Evolutionary conservation across 2,888 invertebrate genomes (phyloP).

Genomic region (Eupeodes latifasciatus): DNA sequence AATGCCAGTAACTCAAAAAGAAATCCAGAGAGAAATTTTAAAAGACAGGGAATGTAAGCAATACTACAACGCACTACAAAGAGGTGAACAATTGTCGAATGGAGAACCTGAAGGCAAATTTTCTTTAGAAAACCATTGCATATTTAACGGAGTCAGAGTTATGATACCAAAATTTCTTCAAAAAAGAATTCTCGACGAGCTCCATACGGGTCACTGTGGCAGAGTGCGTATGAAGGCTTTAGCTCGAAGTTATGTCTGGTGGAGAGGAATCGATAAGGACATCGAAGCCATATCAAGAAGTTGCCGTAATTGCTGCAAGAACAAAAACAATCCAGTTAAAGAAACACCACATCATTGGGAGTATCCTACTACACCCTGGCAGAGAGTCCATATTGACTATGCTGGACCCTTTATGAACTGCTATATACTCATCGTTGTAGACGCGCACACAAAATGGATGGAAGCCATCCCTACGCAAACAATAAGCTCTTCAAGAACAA

Average conservation of each 20-base stretch:
- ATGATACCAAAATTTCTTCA: conserved; percentile 48
- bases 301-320: conserved; percentile 5
- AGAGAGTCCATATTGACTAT: conserved; percentile 43
- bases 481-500: conserved; percentile 20
- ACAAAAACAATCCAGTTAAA: neutral
- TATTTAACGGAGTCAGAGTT: conserved; percentile 37
- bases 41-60: conserved; percentile 8
- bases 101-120: conserved; percentile 3
- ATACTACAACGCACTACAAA: conserved; percentile 9
- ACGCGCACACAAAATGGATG: conserved; percentile 49
- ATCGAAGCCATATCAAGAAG: conserved; percentile 38
- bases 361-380: conserved; percentile 20
- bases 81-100: neutral
- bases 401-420: conserved; percentile 49
- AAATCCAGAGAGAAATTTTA: neutral
- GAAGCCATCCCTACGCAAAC: conserved; percentile 48
- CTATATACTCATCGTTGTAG: conserved; percentile 41
- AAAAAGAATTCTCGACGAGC: conserved; percentile 37
- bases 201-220: neutral
- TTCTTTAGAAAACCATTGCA: conserved; percentile 39
- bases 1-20: neutral
- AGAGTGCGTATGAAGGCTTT: conserved; percentile 27
- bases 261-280: conserved; percentile 46
- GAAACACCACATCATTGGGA: neutral
- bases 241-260: conserved; percentile 48